phyloP scores from a whole-genome alignment of 2,797 vertebrate genomes.

The Sebastes taczanowskii region DNA sequence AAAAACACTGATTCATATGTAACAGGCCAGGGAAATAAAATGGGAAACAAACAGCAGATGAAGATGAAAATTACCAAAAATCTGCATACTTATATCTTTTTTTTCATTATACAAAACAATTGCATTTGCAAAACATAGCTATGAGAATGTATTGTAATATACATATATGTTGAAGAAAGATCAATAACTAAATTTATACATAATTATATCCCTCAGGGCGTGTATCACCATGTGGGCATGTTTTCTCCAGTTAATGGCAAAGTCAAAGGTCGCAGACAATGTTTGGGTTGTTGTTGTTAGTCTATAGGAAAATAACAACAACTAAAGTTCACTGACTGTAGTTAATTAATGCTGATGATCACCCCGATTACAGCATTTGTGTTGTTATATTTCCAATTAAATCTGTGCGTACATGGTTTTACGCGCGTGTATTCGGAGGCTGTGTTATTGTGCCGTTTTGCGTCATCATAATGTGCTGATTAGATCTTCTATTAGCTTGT shows the following conservation, averaged over 20 bases:
- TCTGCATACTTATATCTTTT: fast-evolving
- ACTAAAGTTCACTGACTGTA: background rate
- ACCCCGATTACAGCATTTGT: background rate
- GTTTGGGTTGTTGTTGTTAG: background rate
- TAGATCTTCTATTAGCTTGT: conserved; percentile 17
- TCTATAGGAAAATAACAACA: background rate
- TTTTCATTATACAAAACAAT: background rate
- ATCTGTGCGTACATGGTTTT: background rate
- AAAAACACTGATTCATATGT: background rate
- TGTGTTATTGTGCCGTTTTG: conserved; percentile 68
- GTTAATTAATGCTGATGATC: too few species aligned
- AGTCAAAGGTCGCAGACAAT: background rate
- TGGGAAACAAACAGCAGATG: background rate
- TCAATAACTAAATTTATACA: background rate
- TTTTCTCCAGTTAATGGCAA: background rate
- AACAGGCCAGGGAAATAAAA: background rate
- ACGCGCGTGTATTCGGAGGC: background rate
- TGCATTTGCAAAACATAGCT: background rate
- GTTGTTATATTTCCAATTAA: background rate
- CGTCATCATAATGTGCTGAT: conserved; percentile 75
- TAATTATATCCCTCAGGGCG: background rate
- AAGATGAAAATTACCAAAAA: background rate
- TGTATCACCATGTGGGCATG: background rate
- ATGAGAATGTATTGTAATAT: background rate
- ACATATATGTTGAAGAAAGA: background rate